Conservation (phyloP, 2,888 invertebrate species). For the Volucella inanis region DNA sequence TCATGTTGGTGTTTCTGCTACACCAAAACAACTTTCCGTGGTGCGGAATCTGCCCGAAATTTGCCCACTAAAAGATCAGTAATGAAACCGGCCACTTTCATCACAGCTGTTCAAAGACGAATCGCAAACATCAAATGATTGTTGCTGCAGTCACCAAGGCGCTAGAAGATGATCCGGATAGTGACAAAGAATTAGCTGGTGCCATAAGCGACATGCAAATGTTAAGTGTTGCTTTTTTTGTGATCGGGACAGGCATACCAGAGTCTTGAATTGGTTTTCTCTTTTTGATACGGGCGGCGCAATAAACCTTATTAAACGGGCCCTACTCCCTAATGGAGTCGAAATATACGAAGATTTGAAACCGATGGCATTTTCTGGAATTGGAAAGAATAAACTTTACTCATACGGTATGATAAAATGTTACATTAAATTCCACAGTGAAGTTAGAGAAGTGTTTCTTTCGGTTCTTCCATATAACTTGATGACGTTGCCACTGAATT, state of each 20-base stretch:
- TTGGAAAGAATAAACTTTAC: background rate
- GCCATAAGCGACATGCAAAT: no score
- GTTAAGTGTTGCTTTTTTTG: background rate
- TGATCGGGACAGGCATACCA: background rate
- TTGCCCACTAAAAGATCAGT: conserved; percentile 26
- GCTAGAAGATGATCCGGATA: no score
- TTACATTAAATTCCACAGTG: background rate
- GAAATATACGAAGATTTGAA: background rate
- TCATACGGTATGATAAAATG: background rate
- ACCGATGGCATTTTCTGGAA: background rate
- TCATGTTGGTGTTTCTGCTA: no score
- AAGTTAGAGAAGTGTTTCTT: background rate
- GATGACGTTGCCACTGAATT: background rate
- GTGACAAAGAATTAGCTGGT: no score
- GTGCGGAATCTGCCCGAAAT: conserved; percentile 41
- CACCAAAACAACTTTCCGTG: conserved; percentile 14
- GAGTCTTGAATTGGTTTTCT: background rate
- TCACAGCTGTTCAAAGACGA: background rate
- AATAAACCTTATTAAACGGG: background rate
- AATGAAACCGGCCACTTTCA: conserved; percentile 32
- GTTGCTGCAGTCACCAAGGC: no score
- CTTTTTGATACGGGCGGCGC: background rate
- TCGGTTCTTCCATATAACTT: background rate
- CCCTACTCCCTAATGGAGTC: background rate
- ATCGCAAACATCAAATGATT: no score